These are phyloP conservation scores for Tiliacea aurago DNA, from an alignment of 2,888 invertebrate species.

Conservation along the genomic window DNA sequence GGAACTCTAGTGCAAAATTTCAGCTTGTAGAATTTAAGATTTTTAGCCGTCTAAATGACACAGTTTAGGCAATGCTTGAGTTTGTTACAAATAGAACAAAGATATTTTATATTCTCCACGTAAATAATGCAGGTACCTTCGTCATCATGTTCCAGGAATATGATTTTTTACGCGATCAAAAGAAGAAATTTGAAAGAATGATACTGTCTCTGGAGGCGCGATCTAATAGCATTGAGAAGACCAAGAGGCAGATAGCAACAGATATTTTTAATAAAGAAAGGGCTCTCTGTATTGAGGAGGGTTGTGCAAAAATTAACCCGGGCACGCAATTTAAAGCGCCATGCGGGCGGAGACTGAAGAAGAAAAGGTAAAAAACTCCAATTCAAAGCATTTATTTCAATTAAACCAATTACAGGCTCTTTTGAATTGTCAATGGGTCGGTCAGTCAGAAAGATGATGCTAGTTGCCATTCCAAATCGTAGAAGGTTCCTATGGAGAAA, in stretches of 20 bases:
- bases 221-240: slow-evolving; percentile 72
- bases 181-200: slow-evolving; percentile 79
- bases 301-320: slow-evolving; percentile 68
- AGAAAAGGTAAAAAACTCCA: slow-evolving; percentile 68
- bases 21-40: background rate
- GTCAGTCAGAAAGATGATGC: too few species aligned
- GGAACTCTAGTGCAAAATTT: background rate
- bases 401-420: too few species aligned
- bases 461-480: too few species aligned
- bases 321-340: slow-evolving; percentile 49
- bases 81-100: background rate
- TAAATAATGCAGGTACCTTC: background rate
- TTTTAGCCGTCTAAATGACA: background rate
- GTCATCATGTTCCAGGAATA: slow-evolving; percentile 75
- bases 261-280: slow-evolving; percentile 79
- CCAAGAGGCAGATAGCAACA: slow-evolving; percentile 75
- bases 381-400: too few species aligned
- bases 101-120: background rate
- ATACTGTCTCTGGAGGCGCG: slow-evolving; percentile 75
- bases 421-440: too few species aligned
- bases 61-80: background rate
- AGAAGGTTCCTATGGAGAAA: too few species aligned
- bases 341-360: slow-evolving; percentile 70
- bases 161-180: slow-evolving; percentile 79
- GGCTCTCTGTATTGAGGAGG: slow-evolving; percentile 79